These are phyloP conservation scores for Pararge aegeria DNA, from an alignment of 1,140 invertebrate genomes.

Conservation along the genomic window DNA sequence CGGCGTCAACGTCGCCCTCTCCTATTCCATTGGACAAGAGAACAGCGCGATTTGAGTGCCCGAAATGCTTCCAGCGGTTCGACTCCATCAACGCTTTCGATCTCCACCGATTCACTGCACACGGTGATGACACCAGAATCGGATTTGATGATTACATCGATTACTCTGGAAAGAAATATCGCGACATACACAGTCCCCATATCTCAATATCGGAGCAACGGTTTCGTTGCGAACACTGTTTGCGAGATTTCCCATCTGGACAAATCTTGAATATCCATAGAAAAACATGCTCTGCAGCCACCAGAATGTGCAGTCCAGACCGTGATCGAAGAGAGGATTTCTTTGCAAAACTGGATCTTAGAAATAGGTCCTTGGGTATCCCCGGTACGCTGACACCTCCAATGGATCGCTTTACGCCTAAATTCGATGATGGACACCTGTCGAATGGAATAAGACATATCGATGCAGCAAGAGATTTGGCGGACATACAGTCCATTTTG, in stretches of 20 bases:
- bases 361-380: conserved; percentile 81
- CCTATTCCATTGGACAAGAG: conserved; percentile 86
- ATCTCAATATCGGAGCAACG: conserved; percentile 82
- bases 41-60: conserved; percentile 86
- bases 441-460: conserved; percentile 64
- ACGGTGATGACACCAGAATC: conserved; percentile 77
- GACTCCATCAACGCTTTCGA: conserved; percentile 86
- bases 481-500: conserved; percentile 91
- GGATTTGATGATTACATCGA: conserved; percentile 90
- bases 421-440: conserved; percentile 61
- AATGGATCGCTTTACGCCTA: conserved; percentile 64
- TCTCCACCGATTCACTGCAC: conserved; percentile 82
- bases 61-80: conserved; percentile 85
- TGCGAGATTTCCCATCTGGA: conserved; percentile 87
- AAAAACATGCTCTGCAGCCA: conserved; percentile 75
- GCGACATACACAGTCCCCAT: conserved; percentile 85
- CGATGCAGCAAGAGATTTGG: conserved; percentile 84
- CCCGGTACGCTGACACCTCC: conserved; percentile 75
- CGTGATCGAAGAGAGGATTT: conserved; percentile 86
- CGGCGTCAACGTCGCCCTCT: conserved; percentile 69
- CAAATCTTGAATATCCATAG: conserved; percentile 85
- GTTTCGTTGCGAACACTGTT: conserved; percentile 87
- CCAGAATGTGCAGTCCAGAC: conserved; percentile 66
- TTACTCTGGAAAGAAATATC: conserved; percentile 89
- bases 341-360: conserved; percentile 88